phyloP scores from a whole-genome alignment of 2,888 invertebrate genomes.

The Rhodophaea formosa region DNA sequence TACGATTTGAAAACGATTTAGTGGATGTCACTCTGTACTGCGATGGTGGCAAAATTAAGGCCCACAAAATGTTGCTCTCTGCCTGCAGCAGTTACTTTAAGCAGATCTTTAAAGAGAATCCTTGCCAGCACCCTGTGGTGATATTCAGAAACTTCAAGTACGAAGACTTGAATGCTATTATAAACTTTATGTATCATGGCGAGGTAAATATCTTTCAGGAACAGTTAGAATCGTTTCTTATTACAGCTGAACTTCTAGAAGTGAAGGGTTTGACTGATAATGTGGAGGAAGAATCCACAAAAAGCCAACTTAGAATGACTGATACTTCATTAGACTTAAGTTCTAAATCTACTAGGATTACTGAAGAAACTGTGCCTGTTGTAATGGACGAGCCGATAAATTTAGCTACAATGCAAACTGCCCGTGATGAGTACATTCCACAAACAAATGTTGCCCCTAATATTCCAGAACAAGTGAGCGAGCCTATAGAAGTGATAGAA shows the following conservation, averaged over 20 bases:
- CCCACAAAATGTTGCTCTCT: slow-evolving; percentile 91
- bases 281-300: slow-evolving; percentile 66
- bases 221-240: slow-evolving; percentile 88
- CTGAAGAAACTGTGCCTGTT: slow-evolving; percentile 54
- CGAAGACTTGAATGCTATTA: slow-evolving; percentile 88
- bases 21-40: slow-evolving; percentile 93
- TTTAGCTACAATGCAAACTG: slow-evolving; percentile 62
- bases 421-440: slow-evolving; percentile 66
- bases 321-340: slow-evolving; percentile 71
- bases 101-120: slow-evolving; percentile 87
- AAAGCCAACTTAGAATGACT: slow-evolving; percentile 52
- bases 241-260: slow-evolving; percentile 88
- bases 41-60: slow-evolving; percentile 90
- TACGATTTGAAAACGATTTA: slow-evolving; percentile 85
- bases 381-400: slow-evolving; percentile 71
- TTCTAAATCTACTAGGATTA: slow-evolving; percentile 58
- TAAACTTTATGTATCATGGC: slow-evolving; percentile 91
- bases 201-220: slow-evolving; percentile 91
- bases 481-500: slow-evolving; percentile 42
- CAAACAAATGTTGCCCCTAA: slow-evolving; percentile 39
- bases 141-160: slow-evolving; percentile 90
- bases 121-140: slow-evolving; percentile 90
- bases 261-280: slow-evolving; percentile 88
- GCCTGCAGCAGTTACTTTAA: slow-evolving; percentile 92
- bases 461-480: slow-evolving; percentile 49